Percentiles rank a stretch among this genome's conserved stretches.
Evolutionary conservation across 2,888 invertebrate species (phyloP).

Genomic region (Polyommatus iphigenia): DNA sequence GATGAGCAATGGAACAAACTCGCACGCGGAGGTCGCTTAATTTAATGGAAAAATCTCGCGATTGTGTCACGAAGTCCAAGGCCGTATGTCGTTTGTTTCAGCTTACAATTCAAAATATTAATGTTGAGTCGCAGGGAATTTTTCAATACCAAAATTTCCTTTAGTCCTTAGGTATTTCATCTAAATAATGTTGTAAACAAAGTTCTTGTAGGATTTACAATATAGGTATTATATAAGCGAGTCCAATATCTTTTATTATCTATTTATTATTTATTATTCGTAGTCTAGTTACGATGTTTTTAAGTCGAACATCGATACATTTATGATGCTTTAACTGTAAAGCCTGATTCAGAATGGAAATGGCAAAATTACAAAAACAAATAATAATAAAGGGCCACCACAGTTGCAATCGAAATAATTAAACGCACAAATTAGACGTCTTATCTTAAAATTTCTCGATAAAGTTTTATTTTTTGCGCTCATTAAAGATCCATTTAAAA

Average conservation of each 20-base stretch:
- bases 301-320: background rate
- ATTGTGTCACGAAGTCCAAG: slow-evolving; percentile 64
- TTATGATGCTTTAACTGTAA: background rate
- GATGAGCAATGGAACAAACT: slow-evolving; percentile 58
- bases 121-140: background rate
- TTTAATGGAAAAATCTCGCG: slow-evolving; percentile 49
- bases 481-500: slow-evolving; percentile 4
- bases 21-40: slow-evolving; percentile 37
- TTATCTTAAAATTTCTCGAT: background rate
- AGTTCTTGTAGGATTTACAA: too few species aligned
- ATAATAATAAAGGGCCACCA: slow-evolving; percentile 11
- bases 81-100: slow-evolving; percentile 52
- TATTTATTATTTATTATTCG: too few species aligned
- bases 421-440: slow-evolving; percentile 1
- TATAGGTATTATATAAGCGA: background rate
- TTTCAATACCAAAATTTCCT: background rate
- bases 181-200: too few species aligned
- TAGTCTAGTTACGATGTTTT: too few species aligned
- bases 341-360: background rate
- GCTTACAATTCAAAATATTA: slow-evolving; percentile 40
- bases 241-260: background rate
- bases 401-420: slow-evolving; percentile 18
- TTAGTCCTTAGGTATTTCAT: background rate
- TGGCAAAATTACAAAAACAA: background rate
- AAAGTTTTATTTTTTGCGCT: slow-evolving; percentile 15